Percentiles rank a stretch among this genome's conserved stretches.
Evolutionary conservation across 2,113 vertebrate genomes (phyloP).

Genomic region (Meriones unguiculatus): DNA sequence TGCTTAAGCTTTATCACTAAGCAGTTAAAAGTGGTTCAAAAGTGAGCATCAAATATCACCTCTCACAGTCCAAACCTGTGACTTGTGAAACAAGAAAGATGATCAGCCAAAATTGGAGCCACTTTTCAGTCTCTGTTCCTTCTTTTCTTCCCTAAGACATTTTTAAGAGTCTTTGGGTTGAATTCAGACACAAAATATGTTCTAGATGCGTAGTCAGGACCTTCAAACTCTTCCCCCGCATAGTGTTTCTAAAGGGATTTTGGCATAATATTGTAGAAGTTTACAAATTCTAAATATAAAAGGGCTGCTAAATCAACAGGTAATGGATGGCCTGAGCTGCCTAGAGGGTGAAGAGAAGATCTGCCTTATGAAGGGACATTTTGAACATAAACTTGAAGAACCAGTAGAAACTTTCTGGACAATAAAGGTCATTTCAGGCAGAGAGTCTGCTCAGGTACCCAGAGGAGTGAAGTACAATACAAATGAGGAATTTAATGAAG

Average conservation of each 20-base stretch:
- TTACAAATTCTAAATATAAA: slow-evolving; percentile 3
- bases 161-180: neutral
- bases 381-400: slow-evolving; percentile 37
- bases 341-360: neutral
- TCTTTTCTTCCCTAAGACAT: neutral
- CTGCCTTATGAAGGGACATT: neutral
- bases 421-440: neutral
- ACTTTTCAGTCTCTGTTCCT: neutral
- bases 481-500: slow-evolving; percentile 14
- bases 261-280: neutral
- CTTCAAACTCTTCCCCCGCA: neutral
- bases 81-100: neutral
- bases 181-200: neutral
- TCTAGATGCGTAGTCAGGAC: neutral
- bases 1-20: slow-evolving; percentile 31
- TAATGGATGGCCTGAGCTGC: neutral
- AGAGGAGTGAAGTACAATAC: neutral
- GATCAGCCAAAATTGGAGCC: neutral
- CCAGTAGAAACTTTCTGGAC: neutral
- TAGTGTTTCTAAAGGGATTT: neutral
- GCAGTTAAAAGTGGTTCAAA: neutral
- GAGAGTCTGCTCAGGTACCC: neutral
- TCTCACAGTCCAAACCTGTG: neutral
- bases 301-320: neutral
- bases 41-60: neutral